Percentiles rank a stretch among this genome's conserved stretches.
Conservation (phyloP, 2,113 vertebrate genomes). For the Cariama cristata region DNA sequence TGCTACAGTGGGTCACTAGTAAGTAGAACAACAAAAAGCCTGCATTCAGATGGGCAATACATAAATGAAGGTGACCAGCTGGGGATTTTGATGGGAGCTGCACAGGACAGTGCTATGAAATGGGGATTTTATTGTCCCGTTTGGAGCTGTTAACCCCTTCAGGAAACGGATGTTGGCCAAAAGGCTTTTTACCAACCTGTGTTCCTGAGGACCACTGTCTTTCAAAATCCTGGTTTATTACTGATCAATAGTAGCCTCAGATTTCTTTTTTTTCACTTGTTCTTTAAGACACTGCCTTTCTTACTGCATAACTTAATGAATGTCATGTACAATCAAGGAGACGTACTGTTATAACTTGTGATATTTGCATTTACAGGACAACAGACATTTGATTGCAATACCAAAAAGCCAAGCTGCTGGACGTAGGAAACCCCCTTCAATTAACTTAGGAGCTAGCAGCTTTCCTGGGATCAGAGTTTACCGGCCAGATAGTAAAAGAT, state of each 20-base stretch:
- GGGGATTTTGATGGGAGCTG: background rate
- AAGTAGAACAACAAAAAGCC: background rate
- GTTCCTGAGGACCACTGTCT: background rate
- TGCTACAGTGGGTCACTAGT: background rate
- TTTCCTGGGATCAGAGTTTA: background rate
- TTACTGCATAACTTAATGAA: background rate
- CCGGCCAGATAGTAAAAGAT: background rate
- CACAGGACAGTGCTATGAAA: background rate
- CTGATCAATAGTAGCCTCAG: background rate
- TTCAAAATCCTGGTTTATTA: background rate
- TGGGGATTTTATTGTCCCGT: background rate
- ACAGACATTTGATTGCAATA: background rate
- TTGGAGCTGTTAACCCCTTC: background rate
- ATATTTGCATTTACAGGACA: slow-evolving; percentile 11
- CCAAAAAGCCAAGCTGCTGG: slow-evolving; percentile 32
- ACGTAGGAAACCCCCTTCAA: background rate
- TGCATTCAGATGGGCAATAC: background rate
- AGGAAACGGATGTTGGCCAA: background rate
- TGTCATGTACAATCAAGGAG: background rate
- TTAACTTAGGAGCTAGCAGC: background rate
- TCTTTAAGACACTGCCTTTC: slow-evolving; percentile 32
- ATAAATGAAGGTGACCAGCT: background rate
- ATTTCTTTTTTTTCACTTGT: slow-evolving; percentile 9
- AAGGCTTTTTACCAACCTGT: background rate
- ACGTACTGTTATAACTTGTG: background rate